Conservation (phyloP, 2,113 vertebrate species). For the Terrapene triunguis region DNA sequence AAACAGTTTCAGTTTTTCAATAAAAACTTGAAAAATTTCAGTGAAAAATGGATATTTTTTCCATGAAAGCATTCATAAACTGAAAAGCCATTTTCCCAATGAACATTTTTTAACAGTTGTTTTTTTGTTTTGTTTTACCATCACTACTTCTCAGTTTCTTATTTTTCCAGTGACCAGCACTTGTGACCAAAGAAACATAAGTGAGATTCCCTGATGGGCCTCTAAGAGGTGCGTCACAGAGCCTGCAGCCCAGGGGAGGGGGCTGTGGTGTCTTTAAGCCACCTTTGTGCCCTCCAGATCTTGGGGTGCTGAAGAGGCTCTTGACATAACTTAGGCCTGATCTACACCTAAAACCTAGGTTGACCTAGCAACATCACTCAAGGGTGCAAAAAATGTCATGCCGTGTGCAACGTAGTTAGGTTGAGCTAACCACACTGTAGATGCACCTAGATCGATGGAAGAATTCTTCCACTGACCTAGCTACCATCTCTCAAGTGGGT, state of each 20-base stretch:
- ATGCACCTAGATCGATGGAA: background rate
- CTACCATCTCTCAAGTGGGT: background rate
- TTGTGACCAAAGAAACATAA: background rate
- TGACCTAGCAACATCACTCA: background rate
- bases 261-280: background rate
- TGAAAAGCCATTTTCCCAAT: background rate
- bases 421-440: background rate
- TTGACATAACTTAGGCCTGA: background rate
- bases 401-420: background rate
- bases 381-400: background rate
- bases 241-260: background rate
- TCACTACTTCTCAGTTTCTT: background rate
- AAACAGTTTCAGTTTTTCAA: background rate
- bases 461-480: background rate
- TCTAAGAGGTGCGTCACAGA: background rate
- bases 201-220: background rate
- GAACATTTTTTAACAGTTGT: background rate
- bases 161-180: background rate
- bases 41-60: background rate
- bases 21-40: background rate
- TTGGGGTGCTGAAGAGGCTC: background rate
- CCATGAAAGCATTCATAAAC: background rate
- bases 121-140: background rate
- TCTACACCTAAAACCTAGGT: background rate
- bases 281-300: background rate